Base-by-base conservation (phyloP, 2,888 invertebrate genomes). In the Rhingia campestris region DNA sequence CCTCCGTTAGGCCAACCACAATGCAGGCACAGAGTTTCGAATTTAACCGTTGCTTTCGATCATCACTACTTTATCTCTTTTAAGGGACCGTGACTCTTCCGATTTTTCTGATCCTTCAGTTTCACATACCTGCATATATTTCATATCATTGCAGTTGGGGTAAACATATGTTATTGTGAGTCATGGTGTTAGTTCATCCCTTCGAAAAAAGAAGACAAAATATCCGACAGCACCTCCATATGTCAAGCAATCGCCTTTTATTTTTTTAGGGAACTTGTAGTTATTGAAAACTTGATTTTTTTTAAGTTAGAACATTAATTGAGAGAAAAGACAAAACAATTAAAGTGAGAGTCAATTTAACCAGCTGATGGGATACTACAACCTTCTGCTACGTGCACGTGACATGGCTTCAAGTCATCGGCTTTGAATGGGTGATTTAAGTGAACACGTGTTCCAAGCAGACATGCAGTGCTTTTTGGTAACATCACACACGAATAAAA, bases 41-140 rank as follows among this genome's bases (percentile, higher is more conserved):
- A 84, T 80, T 80, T 61, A 84, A 84, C 84, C 84, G 84, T 84
- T 84, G 84, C 74, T 80, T 84, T 75, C 80, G 84, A 84, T 84
- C 84, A 80, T 80, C 84, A 80, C 1, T 22, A 22, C 70, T 74
- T 80, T 80, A 70, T 80, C 64, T 80, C 41, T 54, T 70, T 75
- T 3, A 39, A 59, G 66, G 77, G 58, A 49, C 74, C 53, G 63
- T 49, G 61, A 49, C 49, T 79, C 73, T 67, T 77, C 54, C 77
- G 77, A 73, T 77, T 74, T 58, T 10, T 74, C 43, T 79, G 82
- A 84, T 79, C 69, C 82, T 64, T 69, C 14, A 41, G 59, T 69
- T 69, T 35, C 54, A 59, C 59, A 54, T 80, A 84, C 84, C 80
- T 84, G 84, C 59, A 84, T 74, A 61, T 69, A 74, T 70, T 53